Percentiles rank a stretch among this genome's conserved stretches.
Conservation (phyloP, 2,113 vertebrate genomes). For the Sitta europaea region DNA sequence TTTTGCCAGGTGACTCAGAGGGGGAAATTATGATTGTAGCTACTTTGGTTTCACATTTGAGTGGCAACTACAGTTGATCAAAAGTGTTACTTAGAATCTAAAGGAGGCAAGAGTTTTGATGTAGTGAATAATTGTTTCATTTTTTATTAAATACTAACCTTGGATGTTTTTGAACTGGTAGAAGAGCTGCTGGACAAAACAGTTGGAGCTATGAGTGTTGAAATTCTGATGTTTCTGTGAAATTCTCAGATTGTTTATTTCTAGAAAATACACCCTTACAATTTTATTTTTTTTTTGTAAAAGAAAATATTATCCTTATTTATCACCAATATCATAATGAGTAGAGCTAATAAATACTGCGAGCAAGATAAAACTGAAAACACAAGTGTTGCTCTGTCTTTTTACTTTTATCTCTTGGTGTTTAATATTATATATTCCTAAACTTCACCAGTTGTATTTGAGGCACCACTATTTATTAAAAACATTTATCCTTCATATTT, state of each 20-base stretch:
- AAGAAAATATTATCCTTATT: constrained; percentile 66
- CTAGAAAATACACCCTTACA: constrained; percentile 57
- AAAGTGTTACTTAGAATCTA: not conserved
- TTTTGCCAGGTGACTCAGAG: not conserved
- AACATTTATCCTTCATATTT: not conserved
- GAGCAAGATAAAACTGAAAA: constrained; percentile 40
- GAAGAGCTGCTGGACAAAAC: constrained; percentile 40
- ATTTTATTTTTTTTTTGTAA: constrained; percentile 74
- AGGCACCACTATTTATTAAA: not conserved
- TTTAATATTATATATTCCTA: constrained; percentile 31
- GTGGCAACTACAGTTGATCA: not conserved
- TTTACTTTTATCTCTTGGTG: not conserved
- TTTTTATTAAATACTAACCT: constrained; percentile 50
- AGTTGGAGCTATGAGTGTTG: constrained; percentile 57
- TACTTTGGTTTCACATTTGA: constrained; percentile 20
- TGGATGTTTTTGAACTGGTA: constrained; percentile 35
- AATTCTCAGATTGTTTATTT: constrained; percentile 72
- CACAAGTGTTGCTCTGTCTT: constrained; percentile 37
- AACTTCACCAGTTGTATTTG: not conserved
- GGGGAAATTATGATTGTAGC: not conserved
- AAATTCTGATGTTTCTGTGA: constrained; percentile 76
- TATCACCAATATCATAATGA: constrained; percentile 60
- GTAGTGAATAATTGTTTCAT: not conserved
- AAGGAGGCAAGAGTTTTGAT: not conserved
- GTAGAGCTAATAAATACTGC: constrained; percentile 69